Conservation (phyloP, 2,797 vertebrate genomes). For the Dryobates pubescens region DNA sequence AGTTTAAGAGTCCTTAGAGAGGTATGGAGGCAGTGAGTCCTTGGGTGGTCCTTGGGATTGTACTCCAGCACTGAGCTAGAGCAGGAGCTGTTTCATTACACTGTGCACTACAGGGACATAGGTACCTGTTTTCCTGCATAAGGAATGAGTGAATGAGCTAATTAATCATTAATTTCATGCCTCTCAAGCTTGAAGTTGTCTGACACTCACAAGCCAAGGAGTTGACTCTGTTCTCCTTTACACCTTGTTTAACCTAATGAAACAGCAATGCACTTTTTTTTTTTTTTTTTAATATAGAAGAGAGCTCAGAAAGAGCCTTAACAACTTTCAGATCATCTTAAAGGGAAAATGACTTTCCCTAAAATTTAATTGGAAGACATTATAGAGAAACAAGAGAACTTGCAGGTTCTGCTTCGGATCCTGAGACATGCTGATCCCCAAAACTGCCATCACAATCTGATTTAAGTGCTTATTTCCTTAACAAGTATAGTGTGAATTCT, state of each 20-base stretch:
- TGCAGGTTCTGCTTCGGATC: not conserved
- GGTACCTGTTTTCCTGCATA: not conserved
- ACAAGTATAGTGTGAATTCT: not conserved
- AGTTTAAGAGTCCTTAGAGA: not conserved
- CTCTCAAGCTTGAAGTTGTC: slow-evolving; percentile 21
- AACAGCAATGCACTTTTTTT: not conserved
- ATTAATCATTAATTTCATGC: slow-evolving; percentile 57
- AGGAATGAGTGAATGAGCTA: slow-evolving; percentile 11
- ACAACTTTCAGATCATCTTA: not conserved
- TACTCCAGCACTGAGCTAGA: not conserved
- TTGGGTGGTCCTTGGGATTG: not conserved
- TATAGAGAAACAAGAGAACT: not conserved
- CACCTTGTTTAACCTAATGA: slow-evolving; percentile 24
- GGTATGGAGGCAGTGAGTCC: not conserved
- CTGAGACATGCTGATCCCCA: not conserved
- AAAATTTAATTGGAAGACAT: not conserved
- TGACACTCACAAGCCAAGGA: slow-evolving; percentile 18
- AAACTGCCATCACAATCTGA: not conserved
- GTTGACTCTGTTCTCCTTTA: slow-evolving; percentile 10
- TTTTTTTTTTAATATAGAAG: not conserved
- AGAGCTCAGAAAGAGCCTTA: not conserved
- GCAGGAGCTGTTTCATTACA: not conserved
- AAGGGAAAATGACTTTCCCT: not conserved
- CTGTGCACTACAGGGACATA: not conserved
- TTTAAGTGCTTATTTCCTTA: not conserved